Evolutionary conservation across 2,888 invertebrate species (phyloP).

Genomic region (Drosophila paramelanica): DNA sequence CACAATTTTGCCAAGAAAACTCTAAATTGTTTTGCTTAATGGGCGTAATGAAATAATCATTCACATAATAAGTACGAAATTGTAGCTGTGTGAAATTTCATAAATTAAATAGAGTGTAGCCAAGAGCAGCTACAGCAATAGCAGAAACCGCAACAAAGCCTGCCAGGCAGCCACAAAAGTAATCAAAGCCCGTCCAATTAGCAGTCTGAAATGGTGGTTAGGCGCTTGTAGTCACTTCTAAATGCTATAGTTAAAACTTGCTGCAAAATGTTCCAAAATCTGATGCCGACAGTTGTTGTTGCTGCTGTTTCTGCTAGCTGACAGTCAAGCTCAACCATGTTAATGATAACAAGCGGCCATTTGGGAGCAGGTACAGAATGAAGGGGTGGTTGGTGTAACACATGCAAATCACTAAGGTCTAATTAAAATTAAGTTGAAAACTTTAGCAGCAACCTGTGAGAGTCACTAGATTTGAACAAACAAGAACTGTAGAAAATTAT

Average conservation of each 20-base stretch:
- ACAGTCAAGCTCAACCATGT: slow-evolving; percentile 30
- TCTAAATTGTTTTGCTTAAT: slow-evolving; percentile 30
- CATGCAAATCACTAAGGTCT: slow-evolving; percentile 52
- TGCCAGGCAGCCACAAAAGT: slow-evolving; percentile 21
- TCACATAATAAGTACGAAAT: slow-evolving; percentile 32
- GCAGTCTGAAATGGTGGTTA: slow-evolving; percentile 18
- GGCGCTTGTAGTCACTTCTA: neutral
- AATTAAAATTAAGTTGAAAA: slow-evolving; percentile 44
- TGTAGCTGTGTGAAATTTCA: slow-evolving; percentile 17
- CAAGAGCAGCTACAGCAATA: neutral
- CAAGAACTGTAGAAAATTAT: slow-evolving; percentile 61
- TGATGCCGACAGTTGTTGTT: slow-evolving; percentile 15
- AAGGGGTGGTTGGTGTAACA: neutral
- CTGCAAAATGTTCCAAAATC: slow-evolving; percentile 26
- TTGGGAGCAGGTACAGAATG: slow-evolving; percentile 1
- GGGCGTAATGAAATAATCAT: slow-evolving; percentile 52
- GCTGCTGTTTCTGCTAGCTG: slow-evolving; percentile 10
- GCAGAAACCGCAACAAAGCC: slow-evolving; percentile 1
- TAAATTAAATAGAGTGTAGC: slow-evolving; percentile 27
- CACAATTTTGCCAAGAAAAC: neutral
- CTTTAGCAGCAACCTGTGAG: neutral
- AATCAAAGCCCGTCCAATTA: slow-evolving; percentile 47
- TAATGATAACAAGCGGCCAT: slow-evolving; percentile 2
- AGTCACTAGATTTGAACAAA: slow-evolving; percentile 26
- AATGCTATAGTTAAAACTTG: slow-evolving; percentile 16